Evolutionary conservation across 2,888 invertebrate genomes (phyloP), one percentile per base, ranked within the genome.

Genomic region (Calameuta pallipes): DNA sequence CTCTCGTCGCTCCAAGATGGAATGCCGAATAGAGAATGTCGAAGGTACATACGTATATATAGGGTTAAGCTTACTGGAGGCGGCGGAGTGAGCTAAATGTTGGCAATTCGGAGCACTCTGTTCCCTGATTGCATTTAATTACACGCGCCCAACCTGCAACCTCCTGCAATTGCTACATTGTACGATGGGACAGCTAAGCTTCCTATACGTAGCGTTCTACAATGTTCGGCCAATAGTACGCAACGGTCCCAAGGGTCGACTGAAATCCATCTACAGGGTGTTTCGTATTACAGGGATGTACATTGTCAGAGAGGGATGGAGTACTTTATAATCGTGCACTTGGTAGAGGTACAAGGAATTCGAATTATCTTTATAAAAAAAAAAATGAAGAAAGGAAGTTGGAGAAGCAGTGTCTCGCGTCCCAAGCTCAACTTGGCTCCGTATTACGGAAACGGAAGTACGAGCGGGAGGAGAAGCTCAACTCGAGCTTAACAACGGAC

Each of bases 41-140:
- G 41, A 23, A 75, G 31, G 36, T 36, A 37, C 56, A 0, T 15
- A 68, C 35, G 41, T 69, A 34, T 36, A n/a, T 34, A 74, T 12
- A 33, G 6, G 36, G 23, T 13, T 34, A 34, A 36, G 74, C 74
- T 30, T 11, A 23, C 34, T 2, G 34, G 30, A 35, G 81, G 78
- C 80, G 80, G 75, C 82, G 77, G 82, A 80, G 84, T 77, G 85
- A 85, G 85, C 85, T 88, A 88, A 87, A 88, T 85, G 89, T 86
- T 85, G 89, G 88, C 87, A 87, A 89, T 89, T 89, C 88, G 85
- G 85, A 88, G 87, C 87, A 89, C 89, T 88, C 89, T 88, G 87
- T 86, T 87, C 87, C 85, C 89, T 90, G 90, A 90, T 91, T 90
- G 91, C 90, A 90, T 90, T 91, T 90, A 90, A 91, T 91, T 91